Conservation (phyloP, 2,888 invertebrate species). For the Temnothorax unifasciatus region DNA sequence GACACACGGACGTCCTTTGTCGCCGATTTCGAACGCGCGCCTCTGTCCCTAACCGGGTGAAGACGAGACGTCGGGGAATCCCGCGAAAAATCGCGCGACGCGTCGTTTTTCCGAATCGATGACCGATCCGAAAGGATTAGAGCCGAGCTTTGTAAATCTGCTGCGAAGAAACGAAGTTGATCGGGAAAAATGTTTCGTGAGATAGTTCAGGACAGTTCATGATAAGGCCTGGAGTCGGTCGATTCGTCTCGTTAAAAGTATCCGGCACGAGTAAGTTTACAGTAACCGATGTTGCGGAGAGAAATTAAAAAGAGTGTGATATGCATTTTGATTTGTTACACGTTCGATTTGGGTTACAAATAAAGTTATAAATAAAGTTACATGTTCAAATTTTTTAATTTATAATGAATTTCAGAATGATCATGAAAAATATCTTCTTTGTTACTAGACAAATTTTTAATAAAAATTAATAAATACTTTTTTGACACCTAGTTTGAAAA, state of each 20-base stretch:
- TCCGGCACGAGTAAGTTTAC: slow-evolving; percentile 24
- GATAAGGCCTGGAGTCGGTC: slow-evolving; percentile 20
- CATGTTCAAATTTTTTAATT: not conserved
- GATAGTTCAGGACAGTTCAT: not conserved
- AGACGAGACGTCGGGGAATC: not conserved
- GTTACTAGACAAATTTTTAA: not conserved
- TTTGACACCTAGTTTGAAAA: not conserved
- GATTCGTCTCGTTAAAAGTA: not conserved
- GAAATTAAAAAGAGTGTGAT: not conserved
- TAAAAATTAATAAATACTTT: slow-evolving; percentile 5
- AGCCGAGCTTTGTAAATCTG: not conserved
- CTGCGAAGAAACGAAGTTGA: not conserved
- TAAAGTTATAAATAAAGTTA: too few relatives aligned
- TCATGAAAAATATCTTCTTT: not conserved
- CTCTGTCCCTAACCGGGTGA: not conserved
- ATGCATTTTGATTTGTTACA: not conserved
- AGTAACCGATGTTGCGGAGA: not conserved
- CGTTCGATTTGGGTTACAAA: not conserved
- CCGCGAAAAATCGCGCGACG: slow-evolving; percentile 1
- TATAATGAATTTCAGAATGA: not conserved
- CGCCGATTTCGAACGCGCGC: slow-evolving; percentile 58
- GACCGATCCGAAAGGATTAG: not conserved
- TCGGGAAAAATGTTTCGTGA: not conserved
- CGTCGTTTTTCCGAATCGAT: slow-evolving; percentile 9
- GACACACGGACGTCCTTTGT: slow-evolving; percentile 61